Percentiles rank a stretch among this genome's conserved stretches.
Conservation (phyloP, 2,888 invertebrate species). For the Diarsia brunnea region DNA sequence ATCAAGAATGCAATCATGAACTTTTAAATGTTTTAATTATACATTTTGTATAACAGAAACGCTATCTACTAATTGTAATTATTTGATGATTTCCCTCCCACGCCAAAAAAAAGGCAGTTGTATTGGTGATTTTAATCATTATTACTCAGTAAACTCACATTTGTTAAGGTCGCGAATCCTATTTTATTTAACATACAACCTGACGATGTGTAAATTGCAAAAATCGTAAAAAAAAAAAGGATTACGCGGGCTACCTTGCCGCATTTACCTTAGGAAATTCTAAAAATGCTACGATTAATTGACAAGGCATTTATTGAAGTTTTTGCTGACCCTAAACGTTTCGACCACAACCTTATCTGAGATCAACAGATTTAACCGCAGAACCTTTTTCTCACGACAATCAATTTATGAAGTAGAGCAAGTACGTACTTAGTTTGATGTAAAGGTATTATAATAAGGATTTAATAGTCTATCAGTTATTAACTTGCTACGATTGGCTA, state of each 20-base stretch:
- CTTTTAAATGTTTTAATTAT: not conserved
- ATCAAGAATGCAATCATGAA: not conserved
- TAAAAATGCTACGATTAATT: slow-evolving; percentile 15
- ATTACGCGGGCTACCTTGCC: no score
- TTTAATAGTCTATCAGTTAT: slow-evolving; percentile 33
- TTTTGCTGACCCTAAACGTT: slow-evolving; percentile 28
- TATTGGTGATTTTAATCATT: no score
- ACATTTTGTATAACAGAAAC: not conserved
- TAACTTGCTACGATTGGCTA: slow-evolving; percentile 17
- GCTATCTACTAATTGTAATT: not conserved
- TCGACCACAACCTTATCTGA: slow-evolving; percentile 2
- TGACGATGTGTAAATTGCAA: no score
- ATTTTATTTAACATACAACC: no score
- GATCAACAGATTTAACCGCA: not conserved
- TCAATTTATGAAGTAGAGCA: slow-evolving; percentile 35
- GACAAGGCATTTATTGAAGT: slow-evolving; percentile 3
- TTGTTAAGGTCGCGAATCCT: no score
- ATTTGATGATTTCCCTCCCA: no score
- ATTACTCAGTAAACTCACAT: no score
- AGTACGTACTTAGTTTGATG: slow-evolving; percentile 39
- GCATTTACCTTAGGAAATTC: not conserved
- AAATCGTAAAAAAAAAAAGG: no score
- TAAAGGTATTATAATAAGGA: slow-evolving; percentile 27
- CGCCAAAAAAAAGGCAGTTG: no score
- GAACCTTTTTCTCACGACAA: slow-evolving; percentile 55